Base-by-base conservation (phyloP, 2,113 vertebrate genomes). In the Equus przewalskii region DNA sequence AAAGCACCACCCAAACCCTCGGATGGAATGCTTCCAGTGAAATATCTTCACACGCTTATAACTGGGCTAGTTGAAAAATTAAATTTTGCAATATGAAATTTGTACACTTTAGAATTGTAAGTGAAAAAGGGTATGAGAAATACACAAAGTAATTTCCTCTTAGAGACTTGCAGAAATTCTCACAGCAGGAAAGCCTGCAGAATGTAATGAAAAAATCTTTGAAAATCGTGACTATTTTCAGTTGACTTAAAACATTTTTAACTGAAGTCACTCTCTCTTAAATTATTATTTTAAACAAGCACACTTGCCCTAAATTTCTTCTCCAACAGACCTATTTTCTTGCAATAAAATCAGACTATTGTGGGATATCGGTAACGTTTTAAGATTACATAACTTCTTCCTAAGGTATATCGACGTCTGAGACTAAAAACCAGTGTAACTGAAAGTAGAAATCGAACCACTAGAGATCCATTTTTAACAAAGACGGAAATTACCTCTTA, bases 341-440 rank as follows among this genome's bases (percentile, higher is more conserved):
- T 41, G 72, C 60, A 60, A 65, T 41, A 80, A 49, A 67, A 46
- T 6, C 91, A 80, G 33, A 88, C 44, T 41, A 67, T 33, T 69
- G 19, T 0, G 41, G 60, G n/a, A 91, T 60, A 85, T 0, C 64
- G 69, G 11, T 76, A 91, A 91, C 51, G 81, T 75, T 86, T 56
- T 96, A 92, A 73, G 93, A 81, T 99, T 99, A 98, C 49, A 44
- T 98, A 98, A 99, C 90, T 91, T 94, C 18, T 94, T 89, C n/a
- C 79, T 3, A 41, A 94, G 95, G 3, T 7, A 72, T 26, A 14
- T 76, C 64, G 26, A 22, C 22, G 72, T 26, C 51, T 30, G 79
- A 26, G 41, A 36, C 51, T 75, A 44, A 91, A 73, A 96, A 84
- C 41, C 91, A 22, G 49, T 15, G 46, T 89, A 60, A 75, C 95